Evolutionary conservation across 2,888 invertebrate genomes (phyloP).

Genomic region (Cyclophora albipunctata): DNA sequence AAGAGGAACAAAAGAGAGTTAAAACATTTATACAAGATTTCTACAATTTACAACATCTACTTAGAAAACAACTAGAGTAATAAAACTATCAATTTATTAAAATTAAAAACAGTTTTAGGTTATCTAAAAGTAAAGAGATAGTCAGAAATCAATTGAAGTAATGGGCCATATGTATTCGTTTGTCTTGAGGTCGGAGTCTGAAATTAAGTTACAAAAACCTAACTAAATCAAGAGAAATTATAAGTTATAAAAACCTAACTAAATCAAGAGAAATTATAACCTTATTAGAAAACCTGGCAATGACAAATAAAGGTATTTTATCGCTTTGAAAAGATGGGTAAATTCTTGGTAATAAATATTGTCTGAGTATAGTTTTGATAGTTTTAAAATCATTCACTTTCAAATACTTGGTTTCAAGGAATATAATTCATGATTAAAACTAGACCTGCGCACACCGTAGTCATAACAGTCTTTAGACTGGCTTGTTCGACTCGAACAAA

Average conservation of each 20-base stretch:
- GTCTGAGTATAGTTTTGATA: too few relatives aligned
- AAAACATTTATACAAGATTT: too few relatives aligned
- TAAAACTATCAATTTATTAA: constrained; percentile 3
- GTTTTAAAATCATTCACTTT: too few relatives aligned
- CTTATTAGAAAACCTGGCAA: too few relatives aligned
- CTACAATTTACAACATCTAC: neutral
- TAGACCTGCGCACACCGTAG: too few relatives aligned
- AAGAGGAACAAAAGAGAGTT: too few relatives aligned
- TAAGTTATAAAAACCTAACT: constrained; percentile 24
- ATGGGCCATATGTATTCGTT: constrained; percentile 57
- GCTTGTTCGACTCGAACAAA: too few relatives aligned
- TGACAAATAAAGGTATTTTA: constrained; percentile 16
- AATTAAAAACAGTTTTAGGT: constrained; percentile 14
- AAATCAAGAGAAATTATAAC: constrained; percentile 17
- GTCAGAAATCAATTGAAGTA: constrained; percentile 42
- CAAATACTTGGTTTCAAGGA: too few relatives aligned
- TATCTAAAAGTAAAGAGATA: constrained; percentile 15
- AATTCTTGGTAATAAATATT: too few relatives aligned
- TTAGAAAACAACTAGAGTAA: constrained; percentile 7
- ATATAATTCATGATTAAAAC: too few relatives aligned
- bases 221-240: constrained; percentile 8
- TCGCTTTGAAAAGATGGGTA: too few relatives aligned
- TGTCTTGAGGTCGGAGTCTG: constrained; percentile 60
- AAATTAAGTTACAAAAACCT: constrained; percentile 35
- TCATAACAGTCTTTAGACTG: too few relatives aligned